Evolutionary conservation across 2,113 vertebrate genomes (phyloP).

Genomic region (Nanorana parkeri): DNA sequence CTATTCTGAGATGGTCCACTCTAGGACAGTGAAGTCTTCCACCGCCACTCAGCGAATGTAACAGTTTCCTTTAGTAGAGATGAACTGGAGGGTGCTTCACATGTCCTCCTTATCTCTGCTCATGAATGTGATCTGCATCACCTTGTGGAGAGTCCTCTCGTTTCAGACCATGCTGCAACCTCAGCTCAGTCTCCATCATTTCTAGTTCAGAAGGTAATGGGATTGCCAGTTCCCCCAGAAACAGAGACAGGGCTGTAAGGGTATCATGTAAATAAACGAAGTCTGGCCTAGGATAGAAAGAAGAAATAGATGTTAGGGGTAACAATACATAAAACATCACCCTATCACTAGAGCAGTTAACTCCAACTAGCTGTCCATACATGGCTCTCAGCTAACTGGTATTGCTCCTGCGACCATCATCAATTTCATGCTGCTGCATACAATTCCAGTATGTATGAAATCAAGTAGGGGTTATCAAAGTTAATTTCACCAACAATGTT

Average conservation of each 20-base stretch:
- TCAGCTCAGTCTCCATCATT: constrained; percentile 84
- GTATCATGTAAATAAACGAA: constrained; percentile 95
- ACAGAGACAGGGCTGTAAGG: constrained; percentile 88
- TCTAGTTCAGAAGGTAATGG: constrained; percentile 91
- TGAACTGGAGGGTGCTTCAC: background rate
- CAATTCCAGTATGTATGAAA: no score
- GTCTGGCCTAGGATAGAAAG: constrained; percentile 76
- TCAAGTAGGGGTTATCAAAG: no score
- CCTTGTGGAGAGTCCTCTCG: constrained; percentile 60
- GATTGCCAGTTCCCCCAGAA: constrained; percentile 90
- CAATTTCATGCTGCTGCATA: no score
- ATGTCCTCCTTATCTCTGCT: background rate
- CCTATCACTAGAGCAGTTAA: no score
- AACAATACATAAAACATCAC: no score
- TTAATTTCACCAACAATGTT: no score
- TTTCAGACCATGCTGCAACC: constrained; percentile 72
- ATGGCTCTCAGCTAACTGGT: no score
- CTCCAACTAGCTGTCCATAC: no score
- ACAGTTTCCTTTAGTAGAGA: background rate
- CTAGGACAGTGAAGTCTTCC: background rate
- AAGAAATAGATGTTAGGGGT: background rate
- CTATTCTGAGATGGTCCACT: background rate
- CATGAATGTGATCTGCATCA: background rate
- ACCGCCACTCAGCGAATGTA: background rate
- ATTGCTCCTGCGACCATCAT: no score